phyloP scores from a whole-genome alignment of 2,888 invertebrate genomes.

The Nephrotoma flavescens region DNA sequence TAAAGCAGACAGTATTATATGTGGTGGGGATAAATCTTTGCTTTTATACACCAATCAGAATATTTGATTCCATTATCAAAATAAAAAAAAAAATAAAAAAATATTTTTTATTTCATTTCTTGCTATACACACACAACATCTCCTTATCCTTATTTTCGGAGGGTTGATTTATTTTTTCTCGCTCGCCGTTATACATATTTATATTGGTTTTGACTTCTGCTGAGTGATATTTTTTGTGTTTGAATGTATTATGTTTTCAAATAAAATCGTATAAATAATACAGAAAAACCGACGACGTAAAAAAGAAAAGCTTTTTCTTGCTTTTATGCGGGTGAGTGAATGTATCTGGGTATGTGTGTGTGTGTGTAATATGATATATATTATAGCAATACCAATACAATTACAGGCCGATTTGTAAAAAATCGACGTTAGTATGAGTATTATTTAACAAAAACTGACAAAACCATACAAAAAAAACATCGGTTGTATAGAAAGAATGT shows the following conservation, averaged over 20 bases:
- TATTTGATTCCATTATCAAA: background rate
- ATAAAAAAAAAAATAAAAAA: background rate
- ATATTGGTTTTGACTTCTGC: background rate
- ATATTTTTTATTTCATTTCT: background rate
- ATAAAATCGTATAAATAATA: background rate
- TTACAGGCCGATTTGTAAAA: too few relatives aligned
- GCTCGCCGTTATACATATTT: background rate
- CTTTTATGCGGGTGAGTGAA: background rate
- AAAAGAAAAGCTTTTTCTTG: background rate
- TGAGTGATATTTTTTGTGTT: background rate
- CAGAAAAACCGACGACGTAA: background rate
- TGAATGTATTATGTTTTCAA: background rate
- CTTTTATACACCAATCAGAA: background rate
- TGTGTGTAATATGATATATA: background rate
- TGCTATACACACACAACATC: background rate
- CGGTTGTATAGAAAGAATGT: too few relatives aligned
- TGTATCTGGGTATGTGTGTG: background rate
- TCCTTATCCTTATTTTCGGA: background rate
- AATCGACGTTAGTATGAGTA: too few relatives aligned
- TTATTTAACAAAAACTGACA: too few relatives aligned
- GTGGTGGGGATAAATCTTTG: background rate
- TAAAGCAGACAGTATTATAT: background rate
- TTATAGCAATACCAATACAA: too few relatives aligned
- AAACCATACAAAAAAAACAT: too few relatives aligned
- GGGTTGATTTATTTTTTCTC: background rate